Percentiles rank a stretch among this genome's conserved stretches.
These are phyloP conservation scores for Zosterops borbonicus DNA, from an alignment of 2,113 vertebrate species.

Conservation along the genomic window DNA sequence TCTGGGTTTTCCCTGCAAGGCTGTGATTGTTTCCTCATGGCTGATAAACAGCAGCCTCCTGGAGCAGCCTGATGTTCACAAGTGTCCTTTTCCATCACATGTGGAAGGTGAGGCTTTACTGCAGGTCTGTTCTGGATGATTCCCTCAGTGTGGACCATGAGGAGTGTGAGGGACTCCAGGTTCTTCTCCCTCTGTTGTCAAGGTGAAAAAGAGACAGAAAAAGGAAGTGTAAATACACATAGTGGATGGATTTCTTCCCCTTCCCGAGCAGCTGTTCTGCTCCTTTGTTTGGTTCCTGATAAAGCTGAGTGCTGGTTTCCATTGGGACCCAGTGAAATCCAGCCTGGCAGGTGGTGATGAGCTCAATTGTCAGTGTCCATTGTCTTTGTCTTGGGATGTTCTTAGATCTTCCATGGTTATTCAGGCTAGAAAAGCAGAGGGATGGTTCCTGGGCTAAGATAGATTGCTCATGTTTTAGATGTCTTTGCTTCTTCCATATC, in stretches of 20 bases:
- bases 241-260: not conserved
- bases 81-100: not conserved
- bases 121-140: not conserved
- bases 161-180: not conserved
- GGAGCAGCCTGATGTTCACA: not conserved
- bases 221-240: not conserved
- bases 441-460: not conserved
- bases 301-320: not conserved
- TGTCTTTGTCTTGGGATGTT: accelerated
- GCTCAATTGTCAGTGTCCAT: not conserved
- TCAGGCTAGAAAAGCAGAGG: not conserved
- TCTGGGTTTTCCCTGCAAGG: not conserved
- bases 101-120: not conserved
- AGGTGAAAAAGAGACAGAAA: not conserved
- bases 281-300: not conserved
- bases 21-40: constrained; percentile 46
- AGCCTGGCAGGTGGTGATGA: not conserved
- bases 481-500: not conserved
- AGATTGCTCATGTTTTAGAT: not conserved
- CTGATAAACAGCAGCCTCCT: not conserved
- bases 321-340: not conserved
- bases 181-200: not conserved
- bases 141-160: not conserved
- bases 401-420: not conserved
- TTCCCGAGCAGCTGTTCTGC: not conserved